phyloP scores from a whole-genome alignment of 1,140 invertebrate genomes.

The Hyles vespertilio region DNA sequence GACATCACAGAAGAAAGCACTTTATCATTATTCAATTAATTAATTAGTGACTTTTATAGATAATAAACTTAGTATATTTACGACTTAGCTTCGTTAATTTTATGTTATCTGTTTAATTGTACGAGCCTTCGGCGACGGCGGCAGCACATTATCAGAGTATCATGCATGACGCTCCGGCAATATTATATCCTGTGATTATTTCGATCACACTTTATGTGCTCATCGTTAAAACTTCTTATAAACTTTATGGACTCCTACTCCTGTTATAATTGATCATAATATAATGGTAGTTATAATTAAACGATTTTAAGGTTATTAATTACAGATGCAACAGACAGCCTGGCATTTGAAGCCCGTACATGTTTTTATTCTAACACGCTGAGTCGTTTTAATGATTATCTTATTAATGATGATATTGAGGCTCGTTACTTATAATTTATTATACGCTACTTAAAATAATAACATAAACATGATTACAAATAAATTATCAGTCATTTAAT shows the following conservation, averaged over 20 bases:
- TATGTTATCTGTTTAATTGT: slow-evolving; percentile 67
- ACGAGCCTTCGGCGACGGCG: slow-evolving; percentile 32
- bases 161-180: slow-evolving; percentile 14
- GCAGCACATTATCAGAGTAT: slow-evolving; percentile 19
- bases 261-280: slow-evolving; percentile 1
- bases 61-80: slow-evolving; percentile 69
- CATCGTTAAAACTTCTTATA: slow-evolving; percentile 13
- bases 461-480: no score
- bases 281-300: neutral
- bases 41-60: slow-evolving; percentile 72
- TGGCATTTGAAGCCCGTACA: no score
- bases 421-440: no score
- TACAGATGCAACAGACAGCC: no score
- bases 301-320: neutral
- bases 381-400: no score
- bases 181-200: slow-evolving; percentile 16
- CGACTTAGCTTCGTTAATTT: slow-evolving; percentile 62
- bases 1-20: slow-evolving; percentile 42
- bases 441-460: no score
- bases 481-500: no score
- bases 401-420: no score
- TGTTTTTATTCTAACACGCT: no score
- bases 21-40: slow-evolving; percentile 74
- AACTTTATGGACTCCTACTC: slow-evolving; percentile 8
- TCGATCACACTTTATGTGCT: slow-evolving; percentile 16